Evolutionary conservation across 2,888 invertebrate species (phyloP).

Genomic region (Chloroclystis v-ata): DNA sequence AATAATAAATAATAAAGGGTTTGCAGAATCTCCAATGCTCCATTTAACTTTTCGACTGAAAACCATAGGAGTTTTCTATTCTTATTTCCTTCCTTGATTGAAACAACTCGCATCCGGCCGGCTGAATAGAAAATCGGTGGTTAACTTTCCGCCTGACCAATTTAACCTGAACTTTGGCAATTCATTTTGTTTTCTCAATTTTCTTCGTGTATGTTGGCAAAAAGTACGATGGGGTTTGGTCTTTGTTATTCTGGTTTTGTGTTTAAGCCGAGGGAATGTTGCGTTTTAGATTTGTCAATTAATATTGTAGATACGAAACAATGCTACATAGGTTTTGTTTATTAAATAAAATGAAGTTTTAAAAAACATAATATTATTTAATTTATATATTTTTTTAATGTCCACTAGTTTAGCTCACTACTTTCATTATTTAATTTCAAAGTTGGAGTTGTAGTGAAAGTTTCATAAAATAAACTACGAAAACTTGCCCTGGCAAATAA

Average conservation of each 20-base stretch:
- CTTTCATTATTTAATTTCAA: background rate
- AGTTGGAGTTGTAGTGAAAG: background rate
- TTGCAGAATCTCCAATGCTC: background rate
- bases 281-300: conserved; percentile 20
- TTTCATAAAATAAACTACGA: conserved; percentile 22
- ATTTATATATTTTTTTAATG: too few species aligned
- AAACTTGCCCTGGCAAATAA: conserved; percentile 30
- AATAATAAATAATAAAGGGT: too few species aligned
- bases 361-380: too few species aligned
- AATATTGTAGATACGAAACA: too few species aligned
- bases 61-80: conserved; percentile 36
- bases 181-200: conserved; percentile 46
- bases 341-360: too few species aligned
- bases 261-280: conserved; percentile 22
- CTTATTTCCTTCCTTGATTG: conserved; percentile 51
- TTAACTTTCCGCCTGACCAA: conserved; percentile 44
- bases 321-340: too few species aligned
- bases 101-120: conserved; percentile 45
- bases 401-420: too few species aligned
- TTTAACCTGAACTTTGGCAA: conserved; percentile 45
- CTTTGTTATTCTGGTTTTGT: conserved; percentile 34
- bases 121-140: conserved; percentile 55
- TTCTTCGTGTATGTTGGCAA: conserved; percentile 30
- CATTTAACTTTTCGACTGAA: conserved; percentile 11
- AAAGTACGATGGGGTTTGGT: conserved; percentile 35